Conservation (phyloP, 2,888 invertebrate genomes). For the Polietes domitor region DNA sequence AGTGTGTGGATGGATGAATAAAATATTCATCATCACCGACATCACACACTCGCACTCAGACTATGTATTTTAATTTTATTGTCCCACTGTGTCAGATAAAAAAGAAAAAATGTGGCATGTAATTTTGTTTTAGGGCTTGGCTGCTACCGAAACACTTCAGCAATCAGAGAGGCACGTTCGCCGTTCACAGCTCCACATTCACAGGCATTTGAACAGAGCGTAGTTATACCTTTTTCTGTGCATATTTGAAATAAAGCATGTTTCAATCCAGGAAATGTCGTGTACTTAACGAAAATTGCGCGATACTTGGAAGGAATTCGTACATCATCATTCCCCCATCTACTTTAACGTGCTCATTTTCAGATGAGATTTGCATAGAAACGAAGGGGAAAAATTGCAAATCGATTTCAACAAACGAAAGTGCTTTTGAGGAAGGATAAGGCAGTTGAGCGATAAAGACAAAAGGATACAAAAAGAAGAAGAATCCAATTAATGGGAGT, state of each 20-base stretch:
- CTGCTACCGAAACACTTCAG: slow-evolving; percentile 22
- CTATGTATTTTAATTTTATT: neutral
- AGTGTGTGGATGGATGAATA: too few relatives aligned
- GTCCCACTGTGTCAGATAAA: slow-evolving; percentile 44
- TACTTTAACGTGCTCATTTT: neutral
- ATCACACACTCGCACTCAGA: neutral
- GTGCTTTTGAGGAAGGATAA: neutral
- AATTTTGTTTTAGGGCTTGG: slow-evolving; percentile 53
- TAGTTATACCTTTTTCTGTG: neutral
- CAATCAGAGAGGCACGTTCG: neutral
- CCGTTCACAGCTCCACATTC: neutral
- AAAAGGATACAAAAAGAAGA: too few relatives aligned
- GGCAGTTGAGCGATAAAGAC: neutral
- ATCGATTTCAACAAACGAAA: neutral
- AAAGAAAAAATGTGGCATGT: slow-evolving; percentile 45
- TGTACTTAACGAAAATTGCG: neutral
- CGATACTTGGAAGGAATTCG: neutral
- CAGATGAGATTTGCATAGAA: neutral
- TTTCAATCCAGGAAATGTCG: slow-evolving; percentile 37
- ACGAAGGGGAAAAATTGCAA: neutral
- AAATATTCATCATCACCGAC: neutral
- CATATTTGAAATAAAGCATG: slow-evolving; percentile 17
- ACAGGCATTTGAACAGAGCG: neutral
- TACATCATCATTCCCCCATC: neutral
- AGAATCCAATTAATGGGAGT: too few relatives aligned